Evolutionary conservation across 2,797 vertebrate species (phyloP).

Genomic region (Chiloscyllium punctatum): DNA sequence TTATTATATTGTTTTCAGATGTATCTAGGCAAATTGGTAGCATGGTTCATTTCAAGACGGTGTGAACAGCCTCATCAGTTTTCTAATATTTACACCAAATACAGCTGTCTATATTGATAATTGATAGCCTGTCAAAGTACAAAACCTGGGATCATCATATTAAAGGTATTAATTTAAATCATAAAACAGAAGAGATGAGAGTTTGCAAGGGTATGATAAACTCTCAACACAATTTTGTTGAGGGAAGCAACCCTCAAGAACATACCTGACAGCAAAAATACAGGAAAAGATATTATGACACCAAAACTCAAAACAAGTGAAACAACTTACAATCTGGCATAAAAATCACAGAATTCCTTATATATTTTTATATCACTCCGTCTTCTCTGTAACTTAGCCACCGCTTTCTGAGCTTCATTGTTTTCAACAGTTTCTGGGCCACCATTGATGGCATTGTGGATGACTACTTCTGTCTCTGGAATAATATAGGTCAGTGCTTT

Average conservation of each 20-base stretch:
- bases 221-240: background rate
- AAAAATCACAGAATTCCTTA: conserved; percentile 98
- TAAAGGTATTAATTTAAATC: background rate
- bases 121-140: background rate
- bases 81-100: background rate
- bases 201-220: background rate
- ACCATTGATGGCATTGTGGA: conserved; percentile 48
- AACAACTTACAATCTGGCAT: conserved; percentile 86
- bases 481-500: conserved; percentile 57
- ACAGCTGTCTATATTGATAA: background rate
- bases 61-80: background rate
- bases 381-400: conserved; percentile 81
- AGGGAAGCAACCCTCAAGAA: background rate
- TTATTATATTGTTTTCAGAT: background rate
- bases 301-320: background rate
- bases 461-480: conserved; percentile 71
- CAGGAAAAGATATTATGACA: background rate
- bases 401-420: conserved; percentile 68
- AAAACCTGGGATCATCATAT: background rate
- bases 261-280: background rate
- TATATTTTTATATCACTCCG: conserved; percentile 91
- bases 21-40: background rate
- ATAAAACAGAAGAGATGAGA: background rate
- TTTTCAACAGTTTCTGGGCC: conserved; percentile 51
- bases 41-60: background rate